phyloP scores from a whole-genome alignment of 2,797 vertebrate genomes.

The Prionace glauca region DNA sequence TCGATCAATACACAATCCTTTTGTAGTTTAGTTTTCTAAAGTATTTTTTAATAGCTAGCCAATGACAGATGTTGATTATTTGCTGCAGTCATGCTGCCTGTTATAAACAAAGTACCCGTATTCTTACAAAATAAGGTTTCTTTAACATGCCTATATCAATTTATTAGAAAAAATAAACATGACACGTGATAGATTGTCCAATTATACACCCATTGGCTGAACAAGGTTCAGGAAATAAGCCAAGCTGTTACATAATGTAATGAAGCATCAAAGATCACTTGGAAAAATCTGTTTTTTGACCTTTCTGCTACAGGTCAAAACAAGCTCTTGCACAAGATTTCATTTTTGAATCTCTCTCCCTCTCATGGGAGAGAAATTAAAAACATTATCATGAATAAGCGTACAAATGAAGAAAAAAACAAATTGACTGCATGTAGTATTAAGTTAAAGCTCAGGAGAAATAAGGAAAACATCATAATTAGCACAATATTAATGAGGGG shows the following conservation, averaged over 20 bases:
- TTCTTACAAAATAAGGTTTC: not conserved
- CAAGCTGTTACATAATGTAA: conserved; percentile 19
- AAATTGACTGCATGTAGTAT: not conserved
- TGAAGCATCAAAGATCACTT: conserved; percentile 17
- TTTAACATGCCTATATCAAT: not conserved
- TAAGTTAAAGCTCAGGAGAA: not conserved
- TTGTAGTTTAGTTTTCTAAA: not conserved
- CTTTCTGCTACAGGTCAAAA: not conserved
- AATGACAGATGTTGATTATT: not conserved
- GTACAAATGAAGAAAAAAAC: not conserved
- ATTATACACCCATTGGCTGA: not conserved
- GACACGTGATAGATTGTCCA: not conserved
- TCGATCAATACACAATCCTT: not conserved
- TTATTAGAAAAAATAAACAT: not conserved
- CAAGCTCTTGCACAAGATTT: not conserved
- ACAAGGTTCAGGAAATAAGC: not conserved
- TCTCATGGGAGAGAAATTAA: not conserved
- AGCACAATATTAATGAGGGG: not conserved
- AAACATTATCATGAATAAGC: not conserved
- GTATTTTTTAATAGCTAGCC: not conserved
- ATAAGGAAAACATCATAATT: not conserved
- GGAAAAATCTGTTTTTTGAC: conserved; percentile 15
- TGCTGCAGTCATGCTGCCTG: not conserved
- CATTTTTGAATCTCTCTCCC: not conserved
- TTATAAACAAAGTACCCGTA: not conserved